A percentile compares a stretch with the other conserved stretches of the same genome.
Evolutionary conservation across 2,888 invertebrate species (phyloP).

Genomic region (Heliconius hortense): DNA sequence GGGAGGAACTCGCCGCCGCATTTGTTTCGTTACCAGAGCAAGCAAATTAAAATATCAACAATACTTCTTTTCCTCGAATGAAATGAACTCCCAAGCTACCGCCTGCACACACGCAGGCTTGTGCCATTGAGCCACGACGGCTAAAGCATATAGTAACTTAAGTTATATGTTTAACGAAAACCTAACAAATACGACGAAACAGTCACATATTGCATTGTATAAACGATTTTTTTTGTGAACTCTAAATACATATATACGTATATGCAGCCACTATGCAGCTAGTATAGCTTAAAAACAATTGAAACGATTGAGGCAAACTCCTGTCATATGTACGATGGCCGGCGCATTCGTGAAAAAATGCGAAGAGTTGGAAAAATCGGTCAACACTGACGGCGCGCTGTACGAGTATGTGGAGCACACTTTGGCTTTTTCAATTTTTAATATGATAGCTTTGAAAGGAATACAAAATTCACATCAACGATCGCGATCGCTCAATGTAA

Average conservation of each 20-base stretch:
- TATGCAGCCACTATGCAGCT: slow-evolving; percentile 1
- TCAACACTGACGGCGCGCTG: slow-evolving; percentile 34
- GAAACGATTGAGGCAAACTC: slow-evolving; percentile 36
- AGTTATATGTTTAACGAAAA: neutral
- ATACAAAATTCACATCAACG: slow-evolving; percentile 9
- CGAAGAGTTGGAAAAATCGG: slow-evolving; percentile 39
- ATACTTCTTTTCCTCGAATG: too few species aligned
- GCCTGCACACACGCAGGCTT: too few species aligned
- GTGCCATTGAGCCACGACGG: too few species aligned
- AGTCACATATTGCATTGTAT: neutral
- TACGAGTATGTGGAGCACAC: slow-evolving; percentile 18
- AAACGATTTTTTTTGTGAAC: too few species aligned
- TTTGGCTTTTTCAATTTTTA: slow-evolving; percentile 32
- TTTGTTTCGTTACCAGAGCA: too few species aligned
- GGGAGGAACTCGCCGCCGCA: too few species aligned
- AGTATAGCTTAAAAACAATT: slow-evolving; percentile 36
- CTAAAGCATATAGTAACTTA: too few species aligned
- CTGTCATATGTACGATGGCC: slow-evolving; percentile 36
- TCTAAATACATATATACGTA: neutral
- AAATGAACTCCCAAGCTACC: too few species aligned
- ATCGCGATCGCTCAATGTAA: neutral
- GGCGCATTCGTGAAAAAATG: slow-evolving; percentile 33
- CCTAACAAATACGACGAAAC: neutral
- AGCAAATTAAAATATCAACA: too few species aligned
- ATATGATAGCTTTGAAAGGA: slow-evolving; percentile 21